phyloP scores from a whole-genome alignment of 2,797 vertebrate species.

The Prunella strophiata region DNA sequence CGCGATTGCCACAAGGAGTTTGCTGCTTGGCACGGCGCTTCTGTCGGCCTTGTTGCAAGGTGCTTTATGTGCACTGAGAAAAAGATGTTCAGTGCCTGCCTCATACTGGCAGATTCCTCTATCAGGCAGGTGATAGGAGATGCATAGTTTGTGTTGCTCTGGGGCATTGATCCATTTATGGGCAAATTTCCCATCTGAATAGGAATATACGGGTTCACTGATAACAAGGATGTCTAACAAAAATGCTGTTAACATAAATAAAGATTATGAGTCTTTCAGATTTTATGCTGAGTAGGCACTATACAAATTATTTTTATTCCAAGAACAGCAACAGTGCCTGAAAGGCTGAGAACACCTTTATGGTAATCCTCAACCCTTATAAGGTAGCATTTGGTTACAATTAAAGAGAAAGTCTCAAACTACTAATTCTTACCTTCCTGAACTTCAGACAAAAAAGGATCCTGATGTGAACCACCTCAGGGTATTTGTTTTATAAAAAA shows the following conservation, averaged over 20 bases:
- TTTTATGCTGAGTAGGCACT: neutral
- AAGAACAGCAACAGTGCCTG: neutral
- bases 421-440: neutral
- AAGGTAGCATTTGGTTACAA: slow-evolving; percentile 45
- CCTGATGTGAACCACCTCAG: neutral
- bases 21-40: neutral
- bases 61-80: neutral
- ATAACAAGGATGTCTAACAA: neutral
- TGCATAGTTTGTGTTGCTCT: neutral
- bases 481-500: neutral
- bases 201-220: neutral
- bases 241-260: neutral
- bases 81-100: neutral
- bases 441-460: slow-evolving; percentile 5
- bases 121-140: neutral
- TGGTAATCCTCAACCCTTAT: neutral
- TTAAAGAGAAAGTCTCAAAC: slow-evolving; percentile 4
- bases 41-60: neutral
- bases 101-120: neutral
- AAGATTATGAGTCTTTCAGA: neutral
- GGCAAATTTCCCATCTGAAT: neutral
- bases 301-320: neutral
- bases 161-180: neutral
- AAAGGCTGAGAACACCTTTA: slow-evolving; percentile 4
- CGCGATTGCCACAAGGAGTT: neutral